Conservation (phyloP, 2,797 vertebrate species). For the Adelosebastes latens region DNA sequence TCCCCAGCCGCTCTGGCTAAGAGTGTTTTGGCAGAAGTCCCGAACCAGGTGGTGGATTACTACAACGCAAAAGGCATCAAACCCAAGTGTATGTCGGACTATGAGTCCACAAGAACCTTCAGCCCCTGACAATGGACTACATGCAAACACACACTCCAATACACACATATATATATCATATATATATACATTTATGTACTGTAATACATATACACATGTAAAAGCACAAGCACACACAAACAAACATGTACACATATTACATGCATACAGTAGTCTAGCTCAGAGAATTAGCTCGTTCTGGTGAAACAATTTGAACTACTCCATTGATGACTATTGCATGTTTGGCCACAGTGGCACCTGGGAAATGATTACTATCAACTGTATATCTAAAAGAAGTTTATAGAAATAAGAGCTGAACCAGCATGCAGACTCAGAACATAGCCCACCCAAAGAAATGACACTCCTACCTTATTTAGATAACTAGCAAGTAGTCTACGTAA, state of each 20-base stretch:
- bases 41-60: slow-evolving; percentile 99
- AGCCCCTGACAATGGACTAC: slow-evolving; percentile 88
- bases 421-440: slow-evolving; percentile 76
- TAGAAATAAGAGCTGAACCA: slow-evolving; percentile 75
- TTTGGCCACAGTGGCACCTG: slow-evolving; percentile 69
- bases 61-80: slow-evolving; percentile 99
- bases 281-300: slow-evolving; percentile 78
- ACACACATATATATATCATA: slow-evolving; percentile 59
- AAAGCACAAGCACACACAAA: slow-evolving; percentile 74
- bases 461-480: slow-evolving; percentile 81
- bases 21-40: slow-evolving; percentile 98
- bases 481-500: slow-evolving; percentile 69
- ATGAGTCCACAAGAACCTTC: slow-evolving; percentile 94
- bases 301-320: slow-evolving; percentile 72
- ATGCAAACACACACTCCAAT: slow-evolving; percentile 76
- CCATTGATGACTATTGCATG: slow-evolving; percentile 78
- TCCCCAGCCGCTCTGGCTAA: slow-evolving; percentile 98
- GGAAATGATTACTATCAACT: slow-evolving; percentile 69
- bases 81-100: slow-evolving; percentile 96
- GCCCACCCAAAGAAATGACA: slow-evolving; percentile 74
- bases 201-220: slow-evolving; percentile 72
- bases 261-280: slow-evolving; percentile 76
- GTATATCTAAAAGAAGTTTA: slow-evolving; percentile 74
- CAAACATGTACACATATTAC: slow-evolving; percentile 66
- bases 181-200: slow-evolving; percentile 61